A percentile compares a stretch with the other conserved stretches of the same genome.
phyloP scores from a whole-genome alignment of 2,113 vertebrate genomes.

The Cavia aperea region DNA sequence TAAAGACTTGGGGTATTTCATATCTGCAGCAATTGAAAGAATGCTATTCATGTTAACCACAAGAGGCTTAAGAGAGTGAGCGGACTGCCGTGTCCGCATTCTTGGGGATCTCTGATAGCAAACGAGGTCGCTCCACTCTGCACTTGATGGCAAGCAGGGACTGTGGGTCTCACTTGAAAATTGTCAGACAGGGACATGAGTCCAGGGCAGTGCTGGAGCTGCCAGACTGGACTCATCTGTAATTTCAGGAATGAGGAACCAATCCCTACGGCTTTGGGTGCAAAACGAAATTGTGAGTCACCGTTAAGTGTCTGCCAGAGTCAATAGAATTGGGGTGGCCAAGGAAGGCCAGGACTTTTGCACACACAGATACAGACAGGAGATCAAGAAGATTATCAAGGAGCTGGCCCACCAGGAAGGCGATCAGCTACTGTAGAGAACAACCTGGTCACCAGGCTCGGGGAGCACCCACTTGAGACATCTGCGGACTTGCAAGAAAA shows the following conservation, averaged over 20 bases:
- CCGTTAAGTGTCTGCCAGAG: neutral
- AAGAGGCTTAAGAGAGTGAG: constrained; percentile 66
- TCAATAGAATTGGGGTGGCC: neutral
- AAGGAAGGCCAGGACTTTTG: neutral
- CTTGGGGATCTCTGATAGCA: constrained; percentile 73
- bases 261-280: neutral
- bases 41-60: constrained; percentile 70
- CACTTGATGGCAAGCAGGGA: constrained; percentile 54
- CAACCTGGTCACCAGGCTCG: constrained; percentile 66
- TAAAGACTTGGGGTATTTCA: constrained; percentile 48
- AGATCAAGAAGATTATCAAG: neutral
- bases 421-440: constrained; percentile 70
- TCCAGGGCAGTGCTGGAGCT: neutral
- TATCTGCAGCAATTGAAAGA: constrained; percentile 69
- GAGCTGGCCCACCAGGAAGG: constrained; percentile 51
- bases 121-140: constrained; percentile 55
- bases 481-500: constrained; percentile 44
- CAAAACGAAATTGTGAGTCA: neutral
- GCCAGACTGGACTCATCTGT: constrained; percentile 34
- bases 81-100: constrained; percentile 71
- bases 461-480: constrained; percentile 64
- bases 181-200: constrained; percentile 58
- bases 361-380: neutral
- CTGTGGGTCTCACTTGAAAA: constrained; percentile 46
- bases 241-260: constrained; percentile 75